phyloP scores from a whole-genome alignment of 2,888 invertebrate species.

The Spisula subtruncata region DNA sequence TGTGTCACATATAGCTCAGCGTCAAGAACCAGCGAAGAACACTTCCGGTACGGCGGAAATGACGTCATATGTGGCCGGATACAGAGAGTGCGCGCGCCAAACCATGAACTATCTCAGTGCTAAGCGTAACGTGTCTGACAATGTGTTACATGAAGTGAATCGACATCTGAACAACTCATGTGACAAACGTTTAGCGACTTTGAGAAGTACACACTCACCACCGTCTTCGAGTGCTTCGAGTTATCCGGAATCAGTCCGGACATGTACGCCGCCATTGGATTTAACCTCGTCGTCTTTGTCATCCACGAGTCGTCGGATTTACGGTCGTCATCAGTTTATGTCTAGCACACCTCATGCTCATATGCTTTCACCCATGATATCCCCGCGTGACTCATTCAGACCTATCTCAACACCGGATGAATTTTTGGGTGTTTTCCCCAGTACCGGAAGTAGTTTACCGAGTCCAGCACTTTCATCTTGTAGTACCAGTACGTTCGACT shows the following conservation, averaged over 20 bases:
- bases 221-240: background rate
- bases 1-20: constrained; percentile 33
- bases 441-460: constrained; percentile 25
- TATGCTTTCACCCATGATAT: background rate
- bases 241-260: constrained; percentile 4
- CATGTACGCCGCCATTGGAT: background rate
- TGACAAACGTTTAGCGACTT: background rate
- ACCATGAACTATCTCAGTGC: constrained; percentile 37
- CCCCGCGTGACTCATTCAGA: background rate
- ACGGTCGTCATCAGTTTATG: background rate
- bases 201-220: background rate
- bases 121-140: background rate
- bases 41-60: background rate
- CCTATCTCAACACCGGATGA: background rate
- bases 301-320: background rate
- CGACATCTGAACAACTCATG: constrained; percentile 35
- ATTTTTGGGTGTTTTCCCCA: background rate
- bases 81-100: constrained; percentile 38
- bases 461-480: constrained; percentile 26
- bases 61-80: constrained; percentile 37
- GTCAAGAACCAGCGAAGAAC: constrained; percentile 22
- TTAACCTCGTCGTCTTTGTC: background rate
- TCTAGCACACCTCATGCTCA: background rate
- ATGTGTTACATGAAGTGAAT: constrained; percentile 2
- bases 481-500: constrained; percentile 9